Evolutionary conservation across 2,797 vertebrate species (phyloP).

Genomic region (Octomys mimax): DNA sequence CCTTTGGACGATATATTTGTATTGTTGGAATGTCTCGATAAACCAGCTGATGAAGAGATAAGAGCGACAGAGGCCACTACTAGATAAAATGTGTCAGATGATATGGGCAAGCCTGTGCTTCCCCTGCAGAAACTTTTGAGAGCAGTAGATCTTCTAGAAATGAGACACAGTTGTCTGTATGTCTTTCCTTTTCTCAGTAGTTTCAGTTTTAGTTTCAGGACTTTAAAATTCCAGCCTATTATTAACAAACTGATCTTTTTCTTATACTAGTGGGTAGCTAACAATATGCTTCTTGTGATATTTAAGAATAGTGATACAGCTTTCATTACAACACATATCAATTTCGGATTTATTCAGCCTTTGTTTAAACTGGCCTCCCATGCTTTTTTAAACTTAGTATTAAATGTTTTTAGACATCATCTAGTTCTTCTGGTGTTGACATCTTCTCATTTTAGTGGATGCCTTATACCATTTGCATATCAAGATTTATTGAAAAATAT

Average conservation of each 20-base stretch:
- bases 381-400: conserved; percentile 47
- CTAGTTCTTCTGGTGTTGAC: conserved; percentile 19
- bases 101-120: conserved; percentile 35
- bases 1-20: conserved; percentile 69
- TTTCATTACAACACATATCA: conserved; percentile 87
- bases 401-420: conserved; percentile 11
- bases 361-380: conserved; percentile 83
- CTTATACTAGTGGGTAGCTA: conserved; percentile 87
- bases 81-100: conserved; percentile 65
- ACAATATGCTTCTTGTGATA: conserved; percentile 88
- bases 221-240: conserved; percentile 85
- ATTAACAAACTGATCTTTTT: conserved; percentile 86
- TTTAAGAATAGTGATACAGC: conserved; percentile 88
- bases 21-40: conserved; percentile 51
- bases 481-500: conserved; percentile 33
- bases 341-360: conserved; percentile 78
- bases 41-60: conserved; percentile 68
- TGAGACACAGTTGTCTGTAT: conserved; percentile 40
- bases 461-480: conserved; percentile 40
- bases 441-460: conserved; percentile 29
- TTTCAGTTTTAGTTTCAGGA: conserved; percentile 67
- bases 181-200: conserved; percentile 75
- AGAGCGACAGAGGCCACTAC: conserved; percentile 54
- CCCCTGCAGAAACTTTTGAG: conserved; percentile 39
- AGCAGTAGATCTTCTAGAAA: conserved; percentile 69